These are phyloP conservation scores for Papilio polytes DNA, from an alignment of 1,140 invertebrate species.

Conservation along the genomic window DNA sequence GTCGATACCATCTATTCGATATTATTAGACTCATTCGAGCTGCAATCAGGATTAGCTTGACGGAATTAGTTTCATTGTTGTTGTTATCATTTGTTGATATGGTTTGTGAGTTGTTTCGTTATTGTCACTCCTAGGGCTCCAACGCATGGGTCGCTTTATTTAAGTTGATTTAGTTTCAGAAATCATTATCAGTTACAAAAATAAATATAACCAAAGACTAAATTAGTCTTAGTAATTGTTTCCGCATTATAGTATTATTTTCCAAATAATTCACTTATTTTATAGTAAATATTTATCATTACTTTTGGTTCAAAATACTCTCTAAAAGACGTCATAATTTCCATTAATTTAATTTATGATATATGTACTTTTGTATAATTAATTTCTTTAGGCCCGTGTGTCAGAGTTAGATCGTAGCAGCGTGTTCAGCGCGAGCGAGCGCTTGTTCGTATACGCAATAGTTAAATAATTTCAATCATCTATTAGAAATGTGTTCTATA, in stretches of 20 bases:
- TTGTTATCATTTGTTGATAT: constrained; percentile 75
- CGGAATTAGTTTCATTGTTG: constrained; percentile 77
- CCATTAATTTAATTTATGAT: constrained; percentile 32
- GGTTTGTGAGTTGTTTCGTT: constrained; percentile 71
- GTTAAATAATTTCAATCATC: constrained; percentile 73
- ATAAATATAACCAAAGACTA: constrained; percentile 7
- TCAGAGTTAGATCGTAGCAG: constrained; percentile 39
- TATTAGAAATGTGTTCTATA: constrained; percentile 81
- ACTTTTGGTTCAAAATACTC: constrained; percentile 2
- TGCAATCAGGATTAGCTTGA: constrained; percentile 80
- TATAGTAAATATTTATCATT: constrained; percentile 11
- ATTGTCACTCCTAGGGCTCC: constrained; percentile 66
- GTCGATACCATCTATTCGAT: constrained; percentile 80
- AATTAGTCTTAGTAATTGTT: background rate
- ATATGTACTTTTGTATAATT: constrained; percentile 9
- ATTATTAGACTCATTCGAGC: constrained; percentile 81
- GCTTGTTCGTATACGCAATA: constrained; percentile 76
- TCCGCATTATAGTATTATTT: background rate
- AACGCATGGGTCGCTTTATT: constrained; percentile 59
- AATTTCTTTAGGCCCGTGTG: constrained; percentile 41
- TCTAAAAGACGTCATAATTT: constrained; percentile 26
- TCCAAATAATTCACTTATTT: background rate
- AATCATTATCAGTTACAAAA: constrained; percentile 43
- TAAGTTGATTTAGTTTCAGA: constrained; percentile 46
- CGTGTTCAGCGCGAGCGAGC: constrained; percentile 54